phyloP scores from a whole-genome alignment of 2,797 vertebrate species.

The Chromobotia macracanthus region DNA sequence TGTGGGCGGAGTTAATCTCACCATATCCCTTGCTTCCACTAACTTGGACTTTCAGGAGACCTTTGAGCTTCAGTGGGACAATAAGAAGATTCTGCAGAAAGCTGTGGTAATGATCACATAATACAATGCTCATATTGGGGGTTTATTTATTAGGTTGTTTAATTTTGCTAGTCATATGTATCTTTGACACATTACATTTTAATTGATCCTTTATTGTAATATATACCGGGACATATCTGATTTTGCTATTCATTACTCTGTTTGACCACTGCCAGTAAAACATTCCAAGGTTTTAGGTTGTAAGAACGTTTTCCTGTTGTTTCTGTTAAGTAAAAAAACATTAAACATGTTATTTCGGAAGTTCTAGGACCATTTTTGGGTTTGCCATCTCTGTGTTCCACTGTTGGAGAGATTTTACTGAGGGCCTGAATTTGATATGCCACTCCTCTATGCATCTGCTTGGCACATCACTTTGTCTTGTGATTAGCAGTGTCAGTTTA shows the following conservation, averaged over 20 bases:
- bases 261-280: not conserved
- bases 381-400: constrained; percentile 11
- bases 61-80: constrained; percentile 87
- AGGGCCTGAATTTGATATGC: constrained; percentile 31
- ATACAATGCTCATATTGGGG: not conserved
- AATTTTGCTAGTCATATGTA: too few relatives aligned
- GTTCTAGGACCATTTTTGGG: too few relatives aligned
- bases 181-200: not conserved
- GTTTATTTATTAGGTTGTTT: not conserved
- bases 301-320: too few relatives aligned
- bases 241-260: not conserved
- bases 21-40: constrained; percentile 92
- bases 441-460: constrained; percentile 55
- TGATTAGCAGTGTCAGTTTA: constrained; percentile 75
- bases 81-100: constrained; percentile 91
- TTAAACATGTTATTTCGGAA: too few relatives aligned
- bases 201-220: not conserved
- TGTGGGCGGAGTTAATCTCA: constrained; percentile 88
- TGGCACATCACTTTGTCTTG: constrained; percentile 61
- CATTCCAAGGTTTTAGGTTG: too few relatives aligned
- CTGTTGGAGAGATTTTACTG: constrained; percentile 23
- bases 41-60: constrained; percentile 95
- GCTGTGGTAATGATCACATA: constrained; percentile 76
- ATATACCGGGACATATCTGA: not conserved
- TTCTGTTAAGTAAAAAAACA: too few relatives aligned